Base-by-base conservation (phyloP, 2,113 vertebrate genomes). In the Felis catus region DNA sequence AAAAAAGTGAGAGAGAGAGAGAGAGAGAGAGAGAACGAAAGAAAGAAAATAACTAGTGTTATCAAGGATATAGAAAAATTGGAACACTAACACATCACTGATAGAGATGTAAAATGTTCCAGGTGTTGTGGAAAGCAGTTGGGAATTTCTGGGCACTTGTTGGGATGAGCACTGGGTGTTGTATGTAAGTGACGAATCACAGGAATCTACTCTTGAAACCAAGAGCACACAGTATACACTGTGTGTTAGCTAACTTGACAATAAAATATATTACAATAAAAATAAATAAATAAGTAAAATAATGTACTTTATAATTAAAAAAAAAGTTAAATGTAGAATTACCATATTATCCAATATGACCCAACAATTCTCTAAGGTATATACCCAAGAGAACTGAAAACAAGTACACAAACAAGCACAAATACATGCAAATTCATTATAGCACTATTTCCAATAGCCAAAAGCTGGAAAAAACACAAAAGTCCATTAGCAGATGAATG, bases 1-100 rank as follows among this genome's bases (percentile, higher is more conserved):
- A 45, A 16, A 39, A 48, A 21, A 5, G 11, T 39, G 11, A 1
- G 1, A 45, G 0, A 45, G 0, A 70, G 68, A 71, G 33, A 18
- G 16, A 33, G 61, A 63, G 58, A 61, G 7, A 61, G 9, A 61
- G 0, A 61, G 63, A 66, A 12, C 33, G 33, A 74, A 21, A 58
- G 5, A 78, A 16, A 33, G 11, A 94, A 68, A 89, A 48, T 33
- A 70, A 84, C 2, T 36, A 61, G 8, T 36, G 16, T 79, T 79
- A 70, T 48, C 8, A 45, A 91, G 39, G 63, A 48, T 71, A 33
- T 53, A n/a, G 33, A 53, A 51, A 68, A 95, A 39, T 18, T 95
- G 39, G 63, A 95, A 79, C 18, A 39, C 51, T 27, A 33, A 61
- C 10, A 48, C 33, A 80, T 79, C 48, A 29, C 33, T 79, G 11